Evolutionary conservation across 2,888 invertebrate species (phyloP).

Genomic region (Ctenicera cuprea): DNA sequence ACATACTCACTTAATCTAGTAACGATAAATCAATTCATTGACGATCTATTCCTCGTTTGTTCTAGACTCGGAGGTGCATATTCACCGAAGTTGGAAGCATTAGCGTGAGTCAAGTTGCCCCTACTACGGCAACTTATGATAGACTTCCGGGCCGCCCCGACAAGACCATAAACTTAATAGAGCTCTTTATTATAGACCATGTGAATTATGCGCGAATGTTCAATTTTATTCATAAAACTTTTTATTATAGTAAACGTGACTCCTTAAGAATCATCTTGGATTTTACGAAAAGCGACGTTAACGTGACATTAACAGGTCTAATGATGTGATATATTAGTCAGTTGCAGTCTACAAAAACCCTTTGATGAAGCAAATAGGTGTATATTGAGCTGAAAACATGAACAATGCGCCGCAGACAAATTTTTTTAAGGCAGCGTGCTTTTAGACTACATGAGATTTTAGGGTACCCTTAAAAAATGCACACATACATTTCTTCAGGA

Average conservation of each 20-base stretch:
- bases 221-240: constrained; percentile 40
- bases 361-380: no score
- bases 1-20: constrained; percentile 3
- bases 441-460: no score
- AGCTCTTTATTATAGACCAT: constrained; percentile 43
- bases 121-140: constrained; percentile 48
- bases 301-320: not conserved
- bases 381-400: no score
- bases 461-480: no score
- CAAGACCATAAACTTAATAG: constrained; percentile 48
- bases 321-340: not conserved
- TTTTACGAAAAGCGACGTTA: not conserved
- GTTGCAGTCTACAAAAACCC: no score
- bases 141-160: constrained; percentile 48
- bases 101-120: constrained; percentile 34
- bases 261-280: not conserved
- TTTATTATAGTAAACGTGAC: constrained; percentile 25
- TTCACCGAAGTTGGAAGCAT: constrained; percentile 30
- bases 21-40: constrained; percentile 15
- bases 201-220: constrained; percentile 42
- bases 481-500: no score
- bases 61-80: constrained; percentile 47
- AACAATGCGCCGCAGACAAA: no score
- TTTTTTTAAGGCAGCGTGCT: no score
- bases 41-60: constrained; percentile 48